Evolutionary conservation across 2,113 vertebrate species (phyloP), one percentile per base, ranked within the genome.

Genomic region (Dolichallabes microphthalmus): DNA sequence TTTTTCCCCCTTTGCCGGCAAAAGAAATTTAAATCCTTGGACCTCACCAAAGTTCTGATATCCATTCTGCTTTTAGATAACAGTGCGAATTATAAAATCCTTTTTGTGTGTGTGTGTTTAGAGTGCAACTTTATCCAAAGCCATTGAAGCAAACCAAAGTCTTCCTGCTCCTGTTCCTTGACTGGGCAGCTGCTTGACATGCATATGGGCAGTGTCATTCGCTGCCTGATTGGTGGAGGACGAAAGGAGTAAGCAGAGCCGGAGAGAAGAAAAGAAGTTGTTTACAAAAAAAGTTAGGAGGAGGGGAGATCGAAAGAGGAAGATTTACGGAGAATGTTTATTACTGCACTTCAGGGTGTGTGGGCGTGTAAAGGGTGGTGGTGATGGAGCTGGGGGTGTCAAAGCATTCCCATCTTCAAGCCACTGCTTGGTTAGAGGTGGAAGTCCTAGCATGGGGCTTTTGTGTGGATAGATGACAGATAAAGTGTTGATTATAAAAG

Each of bases 321-420:
- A 92, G 93, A 93, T 95, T 94, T 94, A 94, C 92, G 86, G 87
- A 86, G 88, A 87, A 91, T 80, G 86, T 93, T 93, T 95, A 94
- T 94, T 94, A 92, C 93, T 92, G 90, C 91, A 89, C 87, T 92
- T 90, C 79, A 80, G 86, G 90, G 91, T 91, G 91, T 91, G 88
- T 66, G 90, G 92, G 93, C 14, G 88, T 87, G 91, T 91, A 90
- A 83, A 88, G 85, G 39, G 80, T n/a, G 22, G 85, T 73, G 71
- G 82, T 82, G 80, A 86, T 45, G 85, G 17, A 12, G 9, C 8
- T 57, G 25, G 57, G 76, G 35, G 66, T 80, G 78, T 88, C 87
- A 92, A 91, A 93, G 92, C 89, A 93, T 91, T 93, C 90, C 88
- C 90, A 90, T 90, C 90, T 88, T 88, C 83, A 89, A 89, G 90